These are phyloP conservation scores for Silurus glanis DNA, from an alignment of 2,113 vertebrate species.

Conservation along the genomic window DNA sequence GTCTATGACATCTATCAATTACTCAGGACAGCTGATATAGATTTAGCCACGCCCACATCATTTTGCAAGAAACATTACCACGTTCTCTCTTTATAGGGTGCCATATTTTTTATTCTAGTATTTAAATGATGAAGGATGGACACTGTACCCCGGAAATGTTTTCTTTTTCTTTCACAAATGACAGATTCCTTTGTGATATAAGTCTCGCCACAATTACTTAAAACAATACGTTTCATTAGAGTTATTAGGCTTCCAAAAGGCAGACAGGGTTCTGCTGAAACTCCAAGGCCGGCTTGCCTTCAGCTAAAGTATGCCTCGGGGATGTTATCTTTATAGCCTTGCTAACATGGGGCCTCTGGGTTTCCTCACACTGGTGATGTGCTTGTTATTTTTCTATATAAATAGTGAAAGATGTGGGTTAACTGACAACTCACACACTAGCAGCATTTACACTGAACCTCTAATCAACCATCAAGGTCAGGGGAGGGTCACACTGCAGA, in stretches of 20 bases:
- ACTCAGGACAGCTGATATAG: not conserved
- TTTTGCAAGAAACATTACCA: not conserved
- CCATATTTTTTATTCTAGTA: not conserved
- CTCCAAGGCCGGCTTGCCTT: not conserved
- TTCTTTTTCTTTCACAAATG: too few relatives aligned
- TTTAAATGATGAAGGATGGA: too few relatives aligned
- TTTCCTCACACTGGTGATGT: not conserved
- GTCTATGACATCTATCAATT: not conserved
- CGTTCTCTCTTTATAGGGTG: not conserved
- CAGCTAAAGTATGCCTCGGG: not conserved
- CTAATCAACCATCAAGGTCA: too few relatives aligned
- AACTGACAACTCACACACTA: not conserved
- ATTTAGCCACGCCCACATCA: not conserved
- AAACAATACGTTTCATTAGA: not conserved
- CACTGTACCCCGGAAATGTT: too few relatives aligned
- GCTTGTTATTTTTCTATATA: slow-evolving; percentile 5
- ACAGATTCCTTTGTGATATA: not conserved
- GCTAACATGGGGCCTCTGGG: not conserved
- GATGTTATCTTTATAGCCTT: not conserved
- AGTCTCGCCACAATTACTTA: not conserved
- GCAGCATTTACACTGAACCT: not conserved
- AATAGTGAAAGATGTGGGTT: not conserved
- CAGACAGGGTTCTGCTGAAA: not conserved
- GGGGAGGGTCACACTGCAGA: not conserved
- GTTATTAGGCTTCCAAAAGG: not conserved